Percentiles rank a stretch among this genome's conserved stretches.
Evolutionary conservation across 2,888 invertebrate species (phyloP).

Genomic region (Osmoderma eremita): DNA sequence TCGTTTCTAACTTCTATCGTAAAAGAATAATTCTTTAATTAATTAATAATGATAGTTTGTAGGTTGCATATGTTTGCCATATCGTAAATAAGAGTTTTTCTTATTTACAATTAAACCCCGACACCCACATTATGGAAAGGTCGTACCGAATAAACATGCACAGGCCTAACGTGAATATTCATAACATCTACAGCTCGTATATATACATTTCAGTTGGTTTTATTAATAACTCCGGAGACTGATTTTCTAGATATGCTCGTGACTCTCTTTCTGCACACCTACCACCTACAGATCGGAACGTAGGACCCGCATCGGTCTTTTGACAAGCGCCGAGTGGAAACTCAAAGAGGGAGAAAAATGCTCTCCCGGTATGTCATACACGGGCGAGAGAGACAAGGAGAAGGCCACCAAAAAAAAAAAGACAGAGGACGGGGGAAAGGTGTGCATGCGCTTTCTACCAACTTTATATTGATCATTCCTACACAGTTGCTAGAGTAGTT

Average conservation of each 20-base stretch:
- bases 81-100: too few relatives aligned
- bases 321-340: conserved; percentile 51
- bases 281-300: conserved; percentile 44
- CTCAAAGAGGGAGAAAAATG: conserved; percentile 51
- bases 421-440: conserved; percentile 27
- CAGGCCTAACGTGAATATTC: conserved; percentile 25
- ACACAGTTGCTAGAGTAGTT: conserved; percentile 23
- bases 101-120: too few relatives aligned
- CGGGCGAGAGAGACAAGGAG: conserved; percentile 9
- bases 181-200: conserved; percentile 16
- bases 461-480: conserved; percentile 42
- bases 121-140: too few relatives aligned
- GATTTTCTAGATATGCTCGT: conserved; percentile 30
- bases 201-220: conserved; percentile 25
- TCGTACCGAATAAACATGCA: too few relatives aligned
- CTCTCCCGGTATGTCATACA: conserved; percentile 16
- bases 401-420: conserved; percentile 26
- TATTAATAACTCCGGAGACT: conserved; percentile 46
- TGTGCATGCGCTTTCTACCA: conserved; percentile 38
- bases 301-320: conserved; percentile 49
- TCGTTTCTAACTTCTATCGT: too few relatives aligned
- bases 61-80: too few relatives aligned
- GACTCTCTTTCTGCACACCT: conserved; percentile 16
- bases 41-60: too few relatives aligned
- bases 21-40: too few relatives aligned